phyloP scores from a whole-genome alignment of 2,797 vertebrate genomes.

The Fundulus diaphanus region DNA sequence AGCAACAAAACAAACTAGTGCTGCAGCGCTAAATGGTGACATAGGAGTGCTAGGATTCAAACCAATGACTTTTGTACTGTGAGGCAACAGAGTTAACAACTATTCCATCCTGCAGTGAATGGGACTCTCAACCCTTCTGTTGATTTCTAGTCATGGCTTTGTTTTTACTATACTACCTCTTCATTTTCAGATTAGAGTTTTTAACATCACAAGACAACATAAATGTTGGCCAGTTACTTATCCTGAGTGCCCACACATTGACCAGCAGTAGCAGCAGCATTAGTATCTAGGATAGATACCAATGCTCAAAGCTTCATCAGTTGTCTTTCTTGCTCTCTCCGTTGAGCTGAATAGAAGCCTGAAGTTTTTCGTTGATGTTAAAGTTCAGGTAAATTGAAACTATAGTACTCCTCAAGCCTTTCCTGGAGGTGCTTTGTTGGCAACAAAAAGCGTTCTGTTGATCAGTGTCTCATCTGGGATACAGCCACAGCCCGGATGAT shows the following conservation, averaged over 20 bases:
- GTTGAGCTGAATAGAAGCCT: slow-evolving; percentile 26
- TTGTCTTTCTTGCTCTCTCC: slow-evolving; percentile 28
- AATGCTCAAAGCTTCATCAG: slow-evolving; percentile 21
- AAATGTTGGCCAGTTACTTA: slow-evolving; percentile 23
- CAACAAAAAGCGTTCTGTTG: slow-evolving; percentile 19
- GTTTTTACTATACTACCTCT: neutral
- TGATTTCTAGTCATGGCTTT: neutral
- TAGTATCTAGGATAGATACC: slow-evolving; percentile 41
- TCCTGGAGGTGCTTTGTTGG: slow-evolving; percentile 25
- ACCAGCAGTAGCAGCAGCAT: slow-evolving; percentile 21
- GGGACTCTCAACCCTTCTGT: neutral
- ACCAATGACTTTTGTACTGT: neutral
- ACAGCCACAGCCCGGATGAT: slow-evolving; percentile 3
- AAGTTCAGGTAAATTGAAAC: slow-evolving; percentile 32
- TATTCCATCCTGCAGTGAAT: neutral
- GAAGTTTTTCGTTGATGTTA: slow-evolving; percentile 36
- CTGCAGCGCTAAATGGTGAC: too few relatives aligned
- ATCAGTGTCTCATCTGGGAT: slow-evolving; percentile 15
- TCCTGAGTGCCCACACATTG: slow-evolving; percentile 39
- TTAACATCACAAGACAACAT: slow-evolving; percentile 12
- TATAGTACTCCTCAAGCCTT: slow-evolving; percentile 47
- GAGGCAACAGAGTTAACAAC: neutral
- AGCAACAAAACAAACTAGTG: too few relatives aligned
- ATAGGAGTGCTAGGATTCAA: neutral
- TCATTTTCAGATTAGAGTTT: slow-evolving; percentile 14